Base-by-base conservation (phyloP, 2,888 invertebrate species). In the Tenthredo amoena region DNA sequence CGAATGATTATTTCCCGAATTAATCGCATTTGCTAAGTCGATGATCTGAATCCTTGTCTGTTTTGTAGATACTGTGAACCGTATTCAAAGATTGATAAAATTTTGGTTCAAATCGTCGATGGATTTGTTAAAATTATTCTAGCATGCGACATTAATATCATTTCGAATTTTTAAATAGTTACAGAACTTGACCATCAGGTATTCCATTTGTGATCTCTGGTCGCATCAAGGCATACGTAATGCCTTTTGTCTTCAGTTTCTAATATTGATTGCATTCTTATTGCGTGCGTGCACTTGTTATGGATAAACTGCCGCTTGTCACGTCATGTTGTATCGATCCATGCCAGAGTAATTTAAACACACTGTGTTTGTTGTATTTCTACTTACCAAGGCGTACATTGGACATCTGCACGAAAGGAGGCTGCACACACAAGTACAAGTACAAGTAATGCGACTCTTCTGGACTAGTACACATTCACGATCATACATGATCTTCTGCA, bases 191-290 rank as follows among this genome's bases (percentile, higher is more conserved):
- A 40, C 62, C 81, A 81, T 81, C 18, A 37, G 37, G 37, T 40
- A 81, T 81, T 37, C 62, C 12, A 62, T n/a, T 58, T 62, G 18
- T 62, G 81, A 62, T 40, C 40, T 26, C 4, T 26, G 62, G 40
- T 12, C 81, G 40, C 40, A 37, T 81, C 26, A 3, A 37, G 62
- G 81, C 37, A 81, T 81, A 40, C 62, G 37, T 62, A 21, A 81
- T 62, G 21, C 62, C 62, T 58, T 81, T 21, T 81, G 58, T 40
- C 37, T 81, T 81, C 12, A 15, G 58, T 62, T 58, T 58, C 18
- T 43, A 26, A n/a, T 68, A 47, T 83, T 26, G 83, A 71, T 83
- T 83, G 47, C 7, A 83, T 83, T 83, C 34, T 68, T 68, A 68
- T 2, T 62, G 37, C 62, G 50, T 55, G 55, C 81, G 47, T 71